Base-by-base conservation (phyloP, 30 jellyfish, hydroid and myxozoan genomes). In the Sanderia malayensis region DNA sequence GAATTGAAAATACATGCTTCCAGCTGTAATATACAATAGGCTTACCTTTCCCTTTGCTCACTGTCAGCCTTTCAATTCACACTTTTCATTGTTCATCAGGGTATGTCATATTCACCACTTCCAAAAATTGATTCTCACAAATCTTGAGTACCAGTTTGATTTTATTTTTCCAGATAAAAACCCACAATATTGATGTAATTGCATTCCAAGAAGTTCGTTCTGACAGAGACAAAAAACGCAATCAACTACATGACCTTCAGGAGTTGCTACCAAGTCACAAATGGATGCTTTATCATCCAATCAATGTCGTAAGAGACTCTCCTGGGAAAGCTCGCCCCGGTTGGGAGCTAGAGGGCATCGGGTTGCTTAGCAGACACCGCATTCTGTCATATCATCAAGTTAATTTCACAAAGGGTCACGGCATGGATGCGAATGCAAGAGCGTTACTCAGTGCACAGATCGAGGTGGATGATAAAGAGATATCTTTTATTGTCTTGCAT, bases 151-250 rank as follows among this genome's bases (percentile, higher is more conserved):
- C n/a, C n/a, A n/a, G n/a, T n/a, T n/a, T n/a, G n/a, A n/a, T n/a
- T n/a, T n/a, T n/a, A n/a, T n/a, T n/a, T n/a, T 61, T 45, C 7
- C 70, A 82, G 82, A 70, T 71, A 0, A 65, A 75, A 22, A 70
- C 58, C 4, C 82, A 78, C 19, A 80, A 70, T 3, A 66, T 81
- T 15, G 96, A 87, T 67, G 78, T 81, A 2, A 74, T 87, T 44
- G 96, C 91, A 0, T 87, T 87, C 58, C 96, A 87, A 74, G 96
- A 87, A 32, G 94, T 87, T 27, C 61, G 96, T 1, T 87, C 94
- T 17, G 86, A 87, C 31, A 63, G 33, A 26, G 86, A 73, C 49
- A 58, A 44, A 30, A 44, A 71, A 17, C 87, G 61, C 46, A 59
- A 88, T 23, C 96, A 87, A 44, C 49, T 87, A 34, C 87, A 80